A percentile compares a stretch with the other conserved stretches of the same genome.
Evolutionary conservation across 2,888 invertebrate genomes (phyloP).

Genomic region (Arctia plantaginis): DNA sequence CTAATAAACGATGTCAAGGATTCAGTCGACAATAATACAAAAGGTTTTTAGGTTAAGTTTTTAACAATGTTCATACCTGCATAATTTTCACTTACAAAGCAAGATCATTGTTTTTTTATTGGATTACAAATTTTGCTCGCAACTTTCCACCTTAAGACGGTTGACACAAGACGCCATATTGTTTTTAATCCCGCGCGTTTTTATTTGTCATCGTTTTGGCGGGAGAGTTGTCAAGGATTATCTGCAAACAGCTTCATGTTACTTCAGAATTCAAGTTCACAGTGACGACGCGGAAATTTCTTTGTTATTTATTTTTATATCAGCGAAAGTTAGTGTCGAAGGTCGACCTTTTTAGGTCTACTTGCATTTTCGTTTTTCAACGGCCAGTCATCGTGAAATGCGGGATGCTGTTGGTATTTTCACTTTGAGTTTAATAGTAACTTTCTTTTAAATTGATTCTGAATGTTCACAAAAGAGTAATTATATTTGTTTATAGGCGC

Average conservation of each 20-base stretch:
- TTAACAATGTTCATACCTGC: conserved; percentile 20
- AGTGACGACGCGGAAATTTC: conserved; percentile 69
- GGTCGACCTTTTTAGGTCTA: conserved; percentile 59
- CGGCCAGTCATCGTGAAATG: conserved; percentile 42
- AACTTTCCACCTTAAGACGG: conserved; percentile 12
- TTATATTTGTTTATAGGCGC: neutral
- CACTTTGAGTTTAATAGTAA: conserved; percentile 18
- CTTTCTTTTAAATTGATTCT: conserved; percentile 14
- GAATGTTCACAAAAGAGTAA: neutral
- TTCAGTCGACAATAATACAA: conserved; percentile 20
- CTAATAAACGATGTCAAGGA: conserved; percentile 12
- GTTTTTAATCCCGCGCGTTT: conserved; percentile 15
- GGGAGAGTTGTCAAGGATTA: conserved; percentile 63
- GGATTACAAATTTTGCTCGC: conserved; percentile 18
- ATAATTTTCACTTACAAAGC: neutral
- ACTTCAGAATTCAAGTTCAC: conserved; percentile 62
- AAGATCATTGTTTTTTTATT: conserved; percentile 27
- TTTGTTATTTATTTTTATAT: conserved; percentile 61
- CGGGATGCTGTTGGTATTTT: conserved; percentile 31
- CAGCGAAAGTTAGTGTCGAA: conserved; percentile 77
- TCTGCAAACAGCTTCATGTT: conserved; percentile 43
- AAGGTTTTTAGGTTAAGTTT: conserved; percentile 31
- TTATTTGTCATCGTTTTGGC: conserved; percentile 35
- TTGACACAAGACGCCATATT: conserved; percentile 28
- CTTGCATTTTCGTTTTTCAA: conserved; percentile 43